Conservation (phyloP, 1,140 invertebrate genomes). For the Cotesia typhae region DNA sequence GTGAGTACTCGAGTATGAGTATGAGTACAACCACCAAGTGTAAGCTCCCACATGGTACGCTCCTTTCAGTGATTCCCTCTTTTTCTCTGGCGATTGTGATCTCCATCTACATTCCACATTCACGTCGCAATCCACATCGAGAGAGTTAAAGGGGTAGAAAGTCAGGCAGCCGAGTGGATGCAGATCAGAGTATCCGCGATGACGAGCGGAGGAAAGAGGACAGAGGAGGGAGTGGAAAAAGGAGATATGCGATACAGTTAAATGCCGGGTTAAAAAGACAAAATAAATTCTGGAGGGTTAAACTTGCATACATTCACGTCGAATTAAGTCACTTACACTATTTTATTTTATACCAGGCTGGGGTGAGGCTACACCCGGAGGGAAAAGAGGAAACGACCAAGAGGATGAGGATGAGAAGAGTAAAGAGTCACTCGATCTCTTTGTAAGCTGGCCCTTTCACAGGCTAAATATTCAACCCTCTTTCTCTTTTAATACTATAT, state of each 20-base stretch:
- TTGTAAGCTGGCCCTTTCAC: constrained; percentile 39
- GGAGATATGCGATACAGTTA: constrained; percentile 21
- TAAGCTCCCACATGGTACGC: too few species aligned
- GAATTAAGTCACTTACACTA: constrained; percentile 44
- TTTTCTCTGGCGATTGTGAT: too few species aligned
- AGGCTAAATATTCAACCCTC: constrained; percentile 37
- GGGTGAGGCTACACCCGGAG: background rate
- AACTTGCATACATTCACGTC: constrained; percentile 43
- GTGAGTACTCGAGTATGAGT: constrained; percentile 6
- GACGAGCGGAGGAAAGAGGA: constrained; percentile 33
- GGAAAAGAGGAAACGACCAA: background rate
- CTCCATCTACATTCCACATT: too few species aligned
- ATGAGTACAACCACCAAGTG: too few species aligned
- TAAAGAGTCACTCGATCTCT: constrained; percentile 31
- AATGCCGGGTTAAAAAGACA: constrained; percentile 22
- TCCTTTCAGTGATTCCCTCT: too few species aligned
- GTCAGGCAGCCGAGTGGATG: constrained; percentile 5
- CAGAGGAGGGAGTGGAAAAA: constrained; percentile 29
- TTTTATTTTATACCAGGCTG: background rate
- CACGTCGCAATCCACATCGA: background rate
- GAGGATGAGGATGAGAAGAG: background rate
- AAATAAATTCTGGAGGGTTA: constrained; percentile 19
- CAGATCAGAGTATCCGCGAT: constrained; percentile 23
- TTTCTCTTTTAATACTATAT: background rate
- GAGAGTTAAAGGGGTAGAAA: constrained; percentile 21